Percentiles rank a stretch among this genome's conserved stretches.
These are phyloP conservation scores for Polyodon spathula DNA, from an alignment of 2,113 vertebrate genomes.

Conservation along the genomic window DNA sequence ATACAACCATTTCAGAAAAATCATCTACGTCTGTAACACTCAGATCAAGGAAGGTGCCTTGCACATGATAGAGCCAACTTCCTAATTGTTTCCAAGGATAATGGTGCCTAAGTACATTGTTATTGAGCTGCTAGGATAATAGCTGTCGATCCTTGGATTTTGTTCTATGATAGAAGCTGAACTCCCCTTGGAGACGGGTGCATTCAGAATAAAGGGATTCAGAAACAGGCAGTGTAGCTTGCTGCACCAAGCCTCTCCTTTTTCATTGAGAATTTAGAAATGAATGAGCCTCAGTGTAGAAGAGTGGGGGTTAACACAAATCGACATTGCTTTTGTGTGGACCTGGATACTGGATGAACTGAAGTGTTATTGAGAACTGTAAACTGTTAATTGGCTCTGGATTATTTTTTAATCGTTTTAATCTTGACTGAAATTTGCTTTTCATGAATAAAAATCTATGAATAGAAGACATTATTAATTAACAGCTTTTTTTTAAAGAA, in stretches of 20 bases:
- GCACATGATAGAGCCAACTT: conserved; percentile 13
- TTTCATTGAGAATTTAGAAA: too few relatives aligned
- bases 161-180: conserved; percentile 12
- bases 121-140: conserved; percentile 16
- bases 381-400: neutral
- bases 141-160: neutral
- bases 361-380: neutral
- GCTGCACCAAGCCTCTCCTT: too few relatives aligned
- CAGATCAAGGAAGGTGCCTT: conserved; percentile 26
- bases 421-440: neutral
- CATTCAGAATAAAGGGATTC: conserved; percentile 16
- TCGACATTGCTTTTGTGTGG: neutral
- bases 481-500: too few relatives aligned
- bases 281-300: too few relatives aligned
- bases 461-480: neutral
- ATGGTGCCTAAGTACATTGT: conserved; percentile 20
- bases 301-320: neutral
- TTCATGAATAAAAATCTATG: neutral
- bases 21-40: neutral
- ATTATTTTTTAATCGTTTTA: neutral
- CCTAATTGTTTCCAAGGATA: conserved; percentile 21
- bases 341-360: neutral
- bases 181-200: conserved; percentile 10
- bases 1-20: too few relatives aligned
- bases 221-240: conserved; percentile 3